Conservation (phyloP, 2,888 invertebrate genomes). For the Drosophila algonquin region DNA sequence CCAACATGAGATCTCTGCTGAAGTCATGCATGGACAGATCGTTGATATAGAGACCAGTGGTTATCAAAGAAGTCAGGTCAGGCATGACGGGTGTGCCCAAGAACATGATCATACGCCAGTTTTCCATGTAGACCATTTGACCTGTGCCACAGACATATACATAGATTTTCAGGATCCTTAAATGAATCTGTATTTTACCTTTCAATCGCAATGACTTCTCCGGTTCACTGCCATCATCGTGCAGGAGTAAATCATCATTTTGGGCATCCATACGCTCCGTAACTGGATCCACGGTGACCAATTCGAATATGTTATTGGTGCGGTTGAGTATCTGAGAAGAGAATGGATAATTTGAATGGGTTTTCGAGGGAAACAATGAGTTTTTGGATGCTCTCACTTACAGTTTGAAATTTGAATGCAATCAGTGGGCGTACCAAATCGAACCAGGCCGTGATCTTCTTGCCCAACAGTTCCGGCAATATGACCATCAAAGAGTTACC, state of each 20-base stretch:
- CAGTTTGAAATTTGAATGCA: constrained; percentile 97
- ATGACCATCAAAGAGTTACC: constrained; percentile 96
- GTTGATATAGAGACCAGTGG: constrained; percentile 97
- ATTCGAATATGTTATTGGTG: constrained; percentile 98
- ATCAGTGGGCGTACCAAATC: constrained; percentile 95
- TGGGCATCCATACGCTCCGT: constrained; percentile 87
- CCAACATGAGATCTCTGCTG: constrained; percentile 97
- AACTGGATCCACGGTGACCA: constrained; percentile 95
- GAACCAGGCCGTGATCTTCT: constrained; percentile 96
- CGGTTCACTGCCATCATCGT: constrained; percentile 87
- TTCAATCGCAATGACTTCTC: constrained; percentile 92
- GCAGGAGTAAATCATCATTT: constrained; percentile 84
- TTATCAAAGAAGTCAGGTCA: constrained; percentile 95
- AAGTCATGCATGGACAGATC: constrained; percentile 99
- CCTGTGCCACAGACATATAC: constrained; percentile 85
- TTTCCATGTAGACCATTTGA: constrained; percentile 99
- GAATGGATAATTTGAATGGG: neutral
- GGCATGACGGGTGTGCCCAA: constrained; percentile 98
- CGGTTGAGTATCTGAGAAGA: constrained; percentile 92
- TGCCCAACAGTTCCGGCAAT: constrained; percentile 93
- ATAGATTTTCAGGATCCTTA: no score
- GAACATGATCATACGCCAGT: constrained; percentile 99
- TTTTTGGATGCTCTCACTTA: constrained; percentile 84
- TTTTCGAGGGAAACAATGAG: neutral
- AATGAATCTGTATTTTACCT: constrained; percentile 84